Percentiles rank a stretch among this genome's conserved stretches.
phyloP scores from a whole-genome alignment of 2,888 invertebrate species.

The Pilophorus perplexus region DNA sequence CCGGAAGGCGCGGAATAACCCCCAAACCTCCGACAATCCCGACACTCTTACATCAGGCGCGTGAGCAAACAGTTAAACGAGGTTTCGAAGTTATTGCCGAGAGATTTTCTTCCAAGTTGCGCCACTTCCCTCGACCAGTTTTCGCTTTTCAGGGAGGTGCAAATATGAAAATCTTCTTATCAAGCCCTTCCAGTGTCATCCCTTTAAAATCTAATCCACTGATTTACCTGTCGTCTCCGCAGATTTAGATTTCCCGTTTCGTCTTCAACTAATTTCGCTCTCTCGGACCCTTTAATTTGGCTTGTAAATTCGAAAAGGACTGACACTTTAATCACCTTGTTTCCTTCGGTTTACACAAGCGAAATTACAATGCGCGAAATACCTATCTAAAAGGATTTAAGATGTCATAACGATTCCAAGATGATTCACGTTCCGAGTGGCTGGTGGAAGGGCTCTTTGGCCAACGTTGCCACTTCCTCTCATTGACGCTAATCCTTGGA shows the following conservation, averaged over 20 bases:
- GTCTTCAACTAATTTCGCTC: too few species aligned
- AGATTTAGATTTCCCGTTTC: neutral
- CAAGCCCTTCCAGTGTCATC: neutral
- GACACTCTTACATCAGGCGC: slow-evolving; percentile 19
- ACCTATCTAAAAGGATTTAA: too few species aligned
- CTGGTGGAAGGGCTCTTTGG: too few species aligned
- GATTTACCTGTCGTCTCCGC: neutral
- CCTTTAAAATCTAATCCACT: neutral
- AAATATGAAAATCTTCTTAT: neutral
- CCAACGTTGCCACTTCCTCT: too few species aligned
- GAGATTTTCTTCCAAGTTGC: neutral
- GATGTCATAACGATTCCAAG: too few species aligned
- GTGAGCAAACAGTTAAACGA: slow-evolving; percentile 31
- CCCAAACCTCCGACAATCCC: neutral
- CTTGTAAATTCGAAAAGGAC: too few species aligned
- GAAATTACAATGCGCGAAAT: too few species aligned
- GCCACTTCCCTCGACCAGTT: neutral
- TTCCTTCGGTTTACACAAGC: too few species aligned
- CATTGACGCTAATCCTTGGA: too few species aligned
- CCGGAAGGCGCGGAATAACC: slow-evolving; percentile 6
- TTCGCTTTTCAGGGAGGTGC: neutral
- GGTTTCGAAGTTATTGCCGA: slow-evolving; percentile 25
- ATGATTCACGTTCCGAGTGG: too few species aligned
- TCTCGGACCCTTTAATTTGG: too few species aligned
- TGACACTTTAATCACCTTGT: too few species aligned